Conservation (phyloP, 2,888 invertebrate species). For the Ashinkailepas kermadecensis region DNA sequence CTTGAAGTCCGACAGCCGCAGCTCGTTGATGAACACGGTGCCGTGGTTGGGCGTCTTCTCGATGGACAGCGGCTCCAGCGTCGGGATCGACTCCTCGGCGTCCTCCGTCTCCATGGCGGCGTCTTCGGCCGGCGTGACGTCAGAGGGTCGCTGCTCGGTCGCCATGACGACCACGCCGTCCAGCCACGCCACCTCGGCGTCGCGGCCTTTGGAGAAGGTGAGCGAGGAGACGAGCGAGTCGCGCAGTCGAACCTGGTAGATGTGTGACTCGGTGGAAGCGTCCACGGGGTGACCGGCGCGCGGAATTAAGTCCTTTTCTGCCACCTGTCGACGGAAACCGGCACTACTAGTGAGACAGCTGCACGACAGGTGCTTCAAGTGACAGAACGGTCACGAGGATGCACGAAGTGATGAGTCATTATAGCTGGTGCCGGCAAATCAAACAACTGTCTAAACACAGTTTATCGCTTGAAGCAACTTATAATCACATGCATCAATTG, state of each 20-base stretch:
- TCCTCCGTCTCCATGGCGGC: slow-evolving; percentile 51
- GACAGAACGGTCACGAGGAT: too few relatives aligned
- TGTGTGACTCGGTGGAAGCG: slow-evolving; percentile 95
- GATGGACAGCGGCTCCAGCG: slow-evolving; percentile 35
- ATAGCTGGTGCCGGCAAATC: too few relatives aligned
- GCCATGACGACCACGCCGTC: slow-evolving; percentile 59
- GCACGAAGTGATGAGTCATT: too few relatives aligned
- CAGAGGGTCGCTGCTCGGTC: slow-evolving; percentile 34
- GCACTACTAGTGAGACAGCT: not conserved
- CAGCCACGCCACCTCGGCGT: slow-evolving; percentile 91
- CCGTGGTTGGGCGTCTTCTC: slow-evolving; percentile 58
- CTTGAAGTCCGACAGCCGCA: slow-evolving; percentile 86
- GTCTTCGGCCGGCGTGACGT: slow-evolving; percentile 43
- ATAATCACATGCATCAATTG: too few relatives aligned
- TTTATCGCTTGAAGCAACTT: too few relatives aligned
- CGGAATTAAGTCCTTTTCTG: slow-evolving; percentile 69
- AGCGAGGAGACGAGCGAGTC: slow-evolving; percentile 83
- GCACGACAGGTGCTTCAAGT: too few relatives aligned
- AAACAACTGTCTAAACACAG: too few relatives aligned
- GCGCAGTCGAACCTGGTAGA: slow-evolving; percentile 90
- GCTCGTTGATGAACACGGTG: slow-evolving; percentile 83
- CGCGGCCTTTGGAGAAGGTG: slow-evolving; percentile 68
- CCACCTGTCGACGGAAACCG: not conserved
- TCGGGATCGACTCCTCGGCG: slow-evolving; percentile 35
- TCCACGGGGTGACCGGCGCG: slow-evolving; percentile 75